Conservation (phyloP, 2,797 vertebrate species). For the Sardinella longiceps region DNA sequence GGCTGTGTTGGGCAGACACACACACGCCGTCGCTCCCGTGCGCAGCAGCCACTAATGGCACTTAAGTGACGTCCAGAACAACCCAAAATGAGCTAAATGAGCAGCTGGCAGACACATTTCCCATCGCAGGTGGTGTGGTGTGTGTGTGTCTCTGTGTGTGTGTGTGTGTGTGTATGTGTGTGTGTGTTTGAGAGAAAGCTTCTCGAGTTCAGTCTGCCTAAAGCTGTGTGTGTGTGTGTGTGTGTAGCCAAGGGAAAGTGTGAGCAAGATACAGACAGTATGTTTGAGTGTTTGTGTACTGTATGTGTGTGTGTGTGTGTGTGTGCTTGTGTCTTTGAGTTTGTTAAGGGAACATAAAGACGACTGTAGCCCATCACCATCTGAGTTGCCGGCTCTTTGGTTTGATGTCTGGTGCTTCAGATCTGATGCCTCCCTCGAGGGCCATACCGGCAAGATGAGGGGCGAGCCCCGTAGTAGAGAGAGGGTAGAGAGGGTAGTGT, state of each 20-base stretch:
- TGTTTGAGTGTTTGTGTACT: not conserved
- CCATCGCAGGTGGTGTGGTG: not conserved
- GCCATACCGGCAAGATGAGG: not conserved
- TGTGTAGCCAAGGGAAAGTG: not conserved
- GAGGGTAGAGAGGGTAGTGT: not conserved
- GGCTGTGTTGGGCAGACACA: slow-evolving; percentile 57
- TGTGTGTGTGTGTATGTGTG: not conserved
- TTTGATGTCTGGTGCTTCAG: slow-evolving; percentile 44
- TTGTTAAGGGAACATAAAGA: slow-evolving; percentile 42
- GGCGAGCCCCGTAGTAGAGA: not conserved
- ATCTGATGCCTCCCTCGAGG: slow-evolving; percentile 36
- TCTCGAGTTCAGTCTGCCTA: not conserved
- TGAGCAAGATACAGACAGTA: not conserved
- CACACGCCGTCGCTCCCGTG: slow-evolving; percentile 49
- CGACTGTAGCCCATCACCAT: slow-evolving; percentile 33
- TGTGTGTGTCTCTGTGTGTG: not conserved
- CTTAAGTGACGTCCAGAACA: slow-evolving; percentile 49
- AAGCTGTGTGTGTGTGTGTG: not conserved
- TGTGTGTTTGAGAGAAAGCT: not conserved
- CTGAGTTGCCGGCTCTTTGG: slow-evolving; percentile 31
- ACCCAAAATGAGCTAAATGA: slow-evolving; percentile 51
- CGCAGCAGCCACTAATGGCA: slow-evolving; percentile 52
- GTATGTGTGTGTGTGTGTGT: not conserved
- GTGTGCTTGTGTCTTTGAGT: not conserved
- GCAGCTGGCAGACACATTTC: slow-evolving; percentile 53